Evolutionary conservation across 2,888 invertebrate species (phyloP), one percentile per base, ranked within the genome.

Genomic region (Agriopis aurantiaria): DNA sequence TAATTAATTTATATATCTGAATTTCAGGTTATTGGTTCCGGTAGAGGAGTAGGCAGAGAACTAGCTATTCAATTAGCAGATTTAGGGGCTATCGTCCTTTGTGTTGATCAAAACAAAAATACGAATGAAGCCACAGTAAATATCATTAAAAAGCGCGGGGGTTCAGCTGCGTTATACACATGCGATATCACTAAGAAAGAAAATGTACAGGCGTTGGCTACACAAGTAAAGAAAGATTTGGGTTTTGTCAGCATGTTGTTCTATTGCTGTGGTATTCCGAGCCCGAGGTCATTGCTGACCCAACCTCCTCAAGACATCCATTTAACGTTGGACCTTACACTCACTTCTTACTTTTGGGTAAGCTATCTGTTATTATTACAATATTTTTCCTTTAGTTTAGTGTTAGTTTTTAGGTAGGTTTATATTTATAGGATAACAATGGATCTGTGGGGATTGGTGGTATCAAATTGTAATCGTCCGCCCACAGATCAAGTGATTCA

Each of bases 291-390:
- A 7, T 83, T 96, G 56, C 78, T 95, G 53, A 89, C 86, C 0
- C 89, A 94, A 72, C 93, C 95, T 48, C 90, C 95, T 3, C 91
- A 92, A 74, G 92, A 95, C 79, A 93, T 96, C 52, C 93, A 92
- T 73, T 87, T 90, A 53, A 95, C 95, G 0, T 87, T 96, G 75
- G 95, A 96, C 81, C 86, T 96, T 8, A 95, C 96, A 49, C 87
- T 96, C 11, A 92, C 96, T 33, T 96, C 96, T 60, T 95, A 96
- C 75, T 96, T 96, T 84, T 96, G 96, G 96, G 96, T 96, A 86
- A 87, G 85, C 66, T 61, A 49, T 53, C 40, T 17, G 46, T 5
- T n/a, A n/a, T n/a, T n/a, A n/a, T n/a, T n/a, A n/a, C n/a, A n/a
- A n/a, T n/a, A n/a, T n/a, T n/a, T n/a, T n/a, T n/a, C n/a, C n/a